A percentile compares a stretch with the other conserved stretches of the same genome.
These are phyloP conservation scores for Dyspetes luteomarginatus DNA, from an alignment of 2,888 invertebrate species.

Conservation along the genomic window DNA sequence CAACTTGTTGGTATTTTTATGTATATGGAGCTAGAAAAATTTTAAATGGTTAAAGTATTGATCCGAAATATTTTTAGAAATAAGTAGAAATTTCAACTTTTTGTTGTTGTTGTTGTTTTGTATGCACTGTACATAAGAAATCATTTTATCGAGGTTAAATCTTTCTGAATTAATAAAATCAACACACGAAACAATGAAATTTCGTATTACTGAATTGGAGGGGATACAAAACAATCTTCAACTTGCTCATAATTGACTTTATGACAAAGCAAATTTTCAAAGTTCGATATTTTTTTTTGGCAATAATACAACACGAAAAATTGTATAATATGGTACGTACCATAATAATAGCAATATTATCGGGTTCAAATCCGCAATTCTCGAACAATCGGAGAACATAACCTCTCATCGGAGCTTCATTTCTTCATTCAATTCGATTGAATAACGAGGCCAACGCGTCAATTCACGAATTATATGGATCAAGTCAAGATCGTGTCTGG, in stretches of 20 bases:
- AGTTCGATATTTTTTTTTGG: background rate
- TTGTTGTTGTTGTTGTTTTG: too few species aligned
- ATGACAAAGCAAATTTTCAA: background rate
- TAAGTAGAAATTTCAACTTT: too few species aligned
- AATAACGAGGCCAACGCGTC: background rate
- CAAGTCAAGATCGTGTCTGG: background rate
- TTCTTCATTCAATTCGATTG: constrained; percentile 2
- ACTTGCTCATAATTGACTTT: too few species aligned
- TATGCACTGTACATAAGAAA: too few species aligned
- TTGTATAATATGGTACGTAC: constrained; percentile 6
- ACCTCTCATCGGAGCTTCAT: constrained; percentile 50
- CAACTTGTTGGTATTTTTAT: too few species aligned
- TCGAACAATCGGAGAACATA: constrained; percentile 54
- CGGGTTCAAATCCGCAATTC: constrained; percentile 29
- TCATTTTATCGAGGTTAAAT: too few species aligned
- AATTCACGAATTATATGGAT: background rate
- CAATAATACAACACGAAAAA: background rate
- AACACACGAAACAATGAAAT: background rate
- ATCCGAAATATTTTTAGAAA: too few species aligned
- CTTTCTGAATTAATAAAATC: too few species aligned
- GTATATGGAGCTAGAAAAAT: too few species aligned
- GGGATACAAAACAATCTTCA: background rate
- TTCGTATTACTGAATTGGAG: background rate
- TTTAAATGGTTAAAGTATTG: too few species aligned
- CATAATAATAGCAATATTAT: constrained; percentile 53